Base-by-base conservation (phyloP, 2,888 invertebrate genomes). In the Theretra japonica region DNA sequence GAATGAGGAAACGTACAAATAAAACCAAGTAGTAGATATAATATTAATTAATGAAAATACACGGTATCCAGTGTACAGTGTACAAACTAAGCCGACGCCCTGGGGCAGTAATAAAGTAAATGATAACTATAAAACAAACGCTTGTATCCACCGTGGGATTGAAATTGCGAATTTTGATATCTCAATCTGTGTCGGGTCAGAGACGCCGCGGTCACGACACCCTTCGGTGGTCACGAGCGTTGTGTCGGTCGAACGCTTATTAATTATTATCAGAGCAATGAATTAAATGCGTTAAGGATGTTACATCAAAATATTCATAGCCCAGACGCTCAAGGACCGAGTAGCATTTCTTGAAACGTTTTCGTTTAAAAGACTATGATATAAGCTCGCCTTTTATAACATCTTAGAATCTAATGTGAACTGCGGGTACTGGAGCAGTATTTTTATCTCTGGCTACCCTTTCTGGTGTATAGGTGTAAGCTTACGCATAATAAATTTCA, bases 161-260 rank as follows among this genome's bases (percentile, higher is more conserved):
- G 88, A 89, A 77, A 88, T 87, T 87, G 91, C 89, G 87, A 90
- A 91, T 91, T 91, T 92, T 93, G 94, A 94, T 94, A 94, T 94
- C 94, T 94, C 94, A 94, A 94, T 94, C 93, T 89, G 84, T 73
- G 79, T 74, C 75, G 87, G 92, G 93, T 92, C 93, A 93, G 92
- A 93, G 90, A 88, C 75, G 88, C 94, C 94, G 94, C 91, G 86
- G 86, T 94, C 94, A 94, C 94, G 94, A 94, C 89, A 88, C 92
- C 94, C 94, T 88, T 91, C 92, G 94, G 94, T 92, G 92, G 90
- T 94, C 94, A 94, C 94, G 94, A 92, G 79, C 81, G 74, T 76
- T 75, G 81, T 81, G 89, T 87, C 88, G 80, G 83, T 76, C 77
- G 79, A 75, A 78, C 83, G 81, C 78, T 83, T 83, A 86, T 85